These are phyloP conservation scores for Paedocypris sp. DNA, from an alignment of 2,113 vertebrate species.

Conservation along the genomic window DNA sequence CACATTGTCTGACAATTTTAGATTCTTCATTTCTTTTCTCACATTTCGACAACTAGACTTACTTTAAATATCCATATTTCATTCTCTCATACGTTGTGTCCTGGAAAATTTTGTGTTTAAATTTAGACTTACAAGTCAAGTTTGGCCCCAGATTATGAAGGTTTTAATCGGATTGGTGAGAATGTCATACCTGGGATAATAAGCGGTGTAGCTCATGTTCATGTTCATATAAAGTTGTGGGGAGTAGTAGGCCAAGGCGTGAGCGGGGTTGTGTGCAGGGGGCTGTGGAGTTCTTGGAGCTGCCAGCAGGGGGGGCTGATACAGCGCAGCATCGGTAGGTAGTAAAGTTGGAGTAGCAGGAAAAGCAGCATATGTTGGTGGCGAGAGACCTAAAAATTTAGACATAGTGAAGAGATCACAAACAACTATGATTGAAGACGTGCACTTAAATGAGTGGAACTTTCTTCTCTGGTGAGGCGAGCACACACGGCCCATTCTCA, in stretches of 20 bases:
- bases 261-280: conserved; percentile 55
- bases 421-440: too few relatives aligned
- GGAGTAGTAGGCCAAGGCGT: conserved; percentile 81
- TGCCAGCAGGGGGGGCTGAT: conserved; percentile 79
- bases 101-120: too few relatives aligned
- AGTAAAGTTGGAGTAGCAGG: conserved; percentile 72
- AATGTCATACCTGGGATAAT: conserved; percentile 82
- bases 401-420: background rate
- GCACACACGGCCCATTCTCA: background rate
- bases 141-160: too few relatives aligned
- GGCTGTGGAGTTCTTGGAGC: conserved; percentile 69
- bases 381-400: conserved; percentile 79
- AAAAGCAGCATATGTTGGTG: conserved; percentile 84
- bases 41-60: too few relatives aligned
- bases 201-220: conserved; percentile 94
- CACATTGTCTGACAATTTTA: too few relatives aligned
- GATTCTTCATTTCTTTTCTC: too few relatives aligned
- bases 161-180: too few relatives aligned
- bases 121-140: too few relatives aligned
- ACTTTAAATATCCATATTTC: too few relatives aligned
- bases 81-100: too few relatives aligned
- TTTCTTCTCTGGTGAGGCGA: background rate
- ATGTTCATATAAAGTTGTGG: conserved; percentile 81
- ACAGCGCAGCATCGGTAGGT: conserved; percentile 74
- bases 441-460: too few relatives aligned